A percentile compares a stretch with the other conserved stretches of the same genome.
These are phyloP conservation scores for Dipodomys ordii DNA, from an alignment of 2,113 vertebrate species.

Conservation along the genomic window DNA sequence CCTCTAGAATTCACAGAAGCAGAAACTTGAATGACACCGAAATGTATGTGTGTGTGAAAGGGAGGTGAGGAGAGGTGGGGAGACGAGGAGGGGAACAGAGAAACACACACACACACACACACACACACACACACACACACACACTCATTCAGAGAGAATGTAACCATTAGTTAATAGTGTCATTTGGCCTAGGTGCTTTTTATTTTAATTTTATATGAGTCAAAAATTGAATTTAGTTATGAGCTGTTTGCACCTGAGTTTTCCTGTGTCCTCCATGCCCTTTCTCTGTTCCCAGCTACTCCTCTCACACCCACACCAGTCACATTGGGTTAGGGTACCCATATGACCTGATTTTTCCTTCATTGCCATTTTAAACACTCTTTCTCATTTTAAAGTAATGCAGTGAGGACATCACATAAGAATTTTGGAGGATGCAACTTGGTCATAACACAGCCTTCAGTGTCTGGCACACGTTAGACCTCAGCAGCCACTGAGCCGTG, in stretches of 20 bases:
- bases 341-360: neutral
- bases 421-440: neutral
- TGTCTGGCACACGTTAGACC: neutral
- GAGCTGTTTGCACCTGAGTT: too few relatives aligned
- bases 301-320: neutral
- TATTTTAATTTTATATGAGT: neutral
- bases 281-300: neutral
- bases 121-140: too few relatives aligned
- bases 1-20: conserved; percentile 1
- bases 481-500: neutral
- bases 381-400: neutral
- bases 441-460: too few relatives aligned
- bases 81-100: neutral
- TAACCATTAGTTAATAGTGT: neutral
- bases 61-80: too few relatives aligned
- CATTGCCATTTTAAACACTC: neutral
- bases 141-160: neutral
- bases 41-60: neutral
- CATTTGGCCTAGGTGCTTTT: neutral
- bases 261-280: neutral
- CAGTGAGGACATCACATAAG: neutral
- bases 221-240: neutral
- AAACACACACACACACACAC: neutral
- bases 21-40: neutral
- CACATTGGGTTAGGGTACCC: neutral